phyloP scores from a whole-genome alignment of 2,888 invertebrate species.

The Emmelina monodactyla region DNA sequence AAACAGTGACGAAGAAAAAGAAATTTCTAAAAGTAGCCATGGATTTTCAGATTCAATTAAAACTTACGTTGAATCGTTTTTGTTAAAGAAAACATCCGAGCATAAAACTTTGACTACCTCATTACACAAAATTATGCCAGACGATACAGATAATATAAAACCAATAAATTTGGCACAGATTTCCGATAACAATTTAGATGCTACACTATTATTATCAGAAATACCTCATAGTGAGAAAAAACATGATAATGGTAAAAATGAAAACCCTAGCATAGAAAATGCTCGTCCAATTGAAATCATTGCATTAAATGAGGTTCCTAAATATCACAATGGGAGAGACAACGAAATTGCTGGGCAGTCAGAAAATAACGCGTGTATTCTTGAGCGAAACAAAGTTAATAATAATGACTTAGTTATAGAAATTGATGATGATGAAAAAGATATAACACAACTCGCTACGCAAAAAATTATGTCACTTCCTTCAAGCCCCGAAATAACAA shows the following conservation, averaged over 20 bases:
- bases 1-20: slow-evolving; percentile 23
- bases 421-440: slow-evolving; percentile 3
- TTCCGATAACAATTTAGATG: too few species aligned
- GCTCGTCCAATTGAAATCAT: background rate
- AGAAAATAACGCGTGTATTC: background rate
- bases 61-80: slow-evolving; percentile 31
- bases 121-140: background rate
- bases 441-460: background rate
- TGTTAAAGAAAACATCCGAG: slow-evolving; percentile 18
- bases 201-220: too few species aligned
- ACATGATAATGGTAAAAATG: background rate
- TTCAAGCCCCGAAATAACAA: too few species aligned
- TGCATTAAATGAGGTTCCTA: background rate
- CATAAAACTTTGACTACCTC: too few species aligned
- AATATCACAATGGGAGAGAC: background rate
- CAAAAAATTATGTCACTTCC: slow-evolving; percentile 3
- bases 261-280: background rate
- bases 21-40: slow-evolving; percentile 11
- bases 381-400: background rate
- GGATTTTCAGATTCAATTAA: slow-evolving; percentile 41
- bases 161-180: too few species aligned
- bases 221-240: background rate
- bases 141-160: background rate
- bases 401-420: background rate
- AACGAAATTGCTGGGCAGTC: background rate